Evolutionary conservation across 2,797 vertebrate genomes (phyloP), one percentile per base, ranked within the genome.

Genomic region (Coccyzus lansbergi): DNA sequence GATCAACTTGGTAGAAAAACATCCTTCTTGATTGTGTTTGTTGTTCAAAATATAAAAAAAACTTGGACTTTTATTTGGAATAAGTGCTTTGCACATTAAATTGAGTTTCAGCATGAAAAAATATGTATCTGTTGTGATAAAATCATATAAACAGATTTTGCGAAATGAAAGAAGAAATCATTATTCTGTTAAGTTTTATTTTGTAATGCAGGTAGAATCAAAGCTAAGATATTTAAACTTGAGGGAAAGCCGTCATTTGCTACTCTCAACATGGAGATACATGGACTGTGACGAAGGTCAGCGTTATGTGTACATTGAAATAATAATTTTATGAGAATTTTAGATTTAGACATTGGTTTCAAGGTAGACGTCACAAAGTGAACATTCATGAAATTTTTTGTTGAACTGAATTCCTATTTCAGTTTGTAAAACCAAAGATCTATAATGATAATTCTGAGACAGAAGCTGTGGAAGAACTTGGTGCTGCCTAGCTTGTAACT

Each of bases 251-350:
- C 20, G 78, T 74, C 9, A 12, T 82, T 78, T 78, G 7, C 26
- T 76, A 9, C n/a, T 31, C 3, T 62, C 17, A 33, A 18, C 15
- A 4, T 31, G 4, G n/a, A 40, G 28, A 8, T 21, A 17, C 25
- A 34, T 46, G 22, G 21, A 40, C 46, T 63, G 8, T 71, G 17
- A 64, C 67, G 44, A 64, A 5, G 6, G 4, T 60, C n/a, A 42
- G 21, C 1, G 2, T 56, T 65, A 44, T 20, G 12, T 38, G 12
- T 90, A 59, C 12, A 42, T 6, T 33, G 36, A 56, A 83, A 49
- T 0, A 0, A 25, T 64, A 12, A 2, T 56, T 36, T 34, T 3
- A 0, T 13, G 44, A 25, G 44, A 68, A 51, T 76, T 62, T 31
- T 58, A 28, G 7, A 40, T 88, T 59, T 46, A 88, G 33, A 25